Evolutionary conservation across 1,140 invertebrate species (phyloP).

Genomic region (Eupristina koningsbergeri): DNA sequence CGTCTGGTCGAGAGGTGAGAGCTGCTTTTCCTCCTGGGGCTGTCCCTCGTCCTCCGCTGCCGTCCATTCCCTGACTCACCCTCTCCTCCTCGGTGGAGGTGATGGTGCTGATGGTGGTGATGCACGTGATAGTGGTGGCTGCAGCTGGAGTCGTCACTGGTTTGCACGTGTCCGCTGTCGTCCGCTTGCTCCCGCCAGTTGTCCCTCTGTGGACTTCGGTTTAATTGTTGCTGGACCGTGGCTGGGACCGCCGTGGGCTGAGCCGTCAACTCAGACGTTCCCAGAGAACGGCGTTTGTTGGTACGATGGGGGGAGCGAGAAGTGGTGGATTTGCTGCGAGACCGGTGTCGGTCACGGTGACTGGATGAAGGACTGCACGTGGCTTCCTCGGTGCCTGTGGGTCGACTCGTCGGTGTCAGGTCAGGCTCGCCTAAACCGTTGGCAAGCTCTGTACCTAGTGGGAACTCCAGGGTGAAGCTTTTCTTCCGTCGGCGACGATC

Average conservation of each 20-base stretch:
- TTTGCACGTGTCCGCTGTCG: slow-evolving; percentile 74
- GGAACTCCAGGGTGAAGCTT: slow-evolving; percentile 81
- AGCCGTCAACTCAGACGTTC: slow-evolving; percentile 6
- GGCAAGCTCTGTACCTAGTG: slow-evolving; percentile 61
- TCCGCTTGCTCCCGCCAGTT: slow-evolving; percentile 70
- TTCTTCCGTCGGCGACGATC: slow-evolving; percentile 79
- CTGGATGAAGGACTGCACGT: not conserved
- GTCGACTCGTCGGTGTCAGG: not conserved
- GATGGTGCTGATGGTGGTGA: slow-evolving; percentile 68
- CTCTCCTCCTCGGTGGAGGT: slow-evolving; percentile 61
- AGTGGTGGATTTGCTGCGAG: slow-evolving; percentile 64
- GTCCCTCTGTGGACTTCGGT: slow-evolving; percentile 66
- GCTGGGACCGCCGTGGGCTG: slow-evolving; percentile 51
- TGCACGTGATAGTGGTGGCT: slow-evolving; percentile 72
- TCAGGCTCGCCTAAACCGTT: not conserved
- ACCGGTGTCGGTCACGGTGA: slow-evolving; percentile 62
- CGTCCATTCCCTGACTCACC: slow-evolving; percentile 66
- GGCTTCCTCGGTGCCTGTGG: not conserved
- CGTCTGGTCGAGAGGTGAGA: slow-evolving; percentile 65
- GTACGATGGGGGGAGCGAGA: slow-evolving; percentile 64
- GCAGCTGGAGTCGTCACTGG: slow-evolving; percentile 81
- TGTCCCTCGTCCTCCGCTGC: slow-evolving; percentile 78
- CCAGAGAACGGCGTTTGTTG: slow-evolving; percentile 58
- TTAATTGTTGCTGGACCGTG: slow-evolving; percentile 54
- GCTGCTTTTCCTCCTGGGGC: slow-evolving; percentile 78